These are phyloP conservation scores for Ctenosaura bakeri DNA, from an alignment of 2,797 vertebrate genomes.

Conservation along the genomic window DNA sequence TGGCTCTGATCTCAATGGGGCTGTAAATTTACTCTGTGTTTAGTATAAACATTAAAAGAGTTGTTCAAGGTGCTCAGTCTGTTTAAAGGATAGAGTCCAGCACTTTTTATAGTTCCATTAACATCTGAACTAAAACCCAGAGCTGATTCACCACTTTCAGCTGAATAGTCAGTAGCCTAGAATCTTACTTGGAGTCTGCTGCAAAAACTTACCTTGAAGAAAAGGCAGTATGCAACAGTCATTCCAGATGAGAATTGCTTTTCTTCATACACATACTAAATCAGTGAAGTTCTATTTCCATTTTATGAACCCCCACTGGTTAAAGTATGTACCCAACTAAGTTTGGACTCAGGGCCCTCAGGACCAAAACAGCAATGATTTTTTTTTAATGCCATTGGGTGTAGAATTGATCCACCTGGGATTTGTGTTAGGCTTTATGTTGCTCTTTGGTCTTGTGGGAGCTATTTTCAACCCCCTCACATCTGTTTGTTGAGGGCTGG, in stretches of 20 bases:
- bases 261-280: background rate
- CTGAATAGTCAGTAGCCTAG: background rate
- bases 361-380: background rate
- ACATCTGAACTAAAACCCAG: too few relatives aligned
- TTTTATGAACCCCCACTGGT: background rate
- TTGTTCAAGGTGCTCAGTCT: too few relatives aligned
- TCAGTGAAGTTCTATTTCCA: background rate
- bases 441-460: background rate
- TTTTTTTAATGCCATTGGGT: background rate
- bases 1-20: too few relatives aligned
- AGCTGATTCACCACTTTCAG: too few relatives aligned
- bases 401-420: background rate
- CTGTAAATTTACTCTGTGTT: too few relatives aligned
- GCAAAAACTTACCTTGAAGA: too few relatives aligned
- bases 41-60: too few relatives aligned
- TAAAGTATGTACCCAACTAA: background rate
- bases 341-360: background rate
- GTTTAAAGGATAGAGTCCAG: too few relatives aligned
- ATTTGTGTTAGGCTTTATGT: background rate
- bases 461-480: background rate
- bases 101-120: too few relatives aligned
- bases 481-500: background rate
- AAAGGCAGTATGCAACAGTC: background rate
- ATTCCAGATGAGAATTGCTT: background rate
- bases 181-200: background rate